Base-by-base conservation (phyloP, 2,888 invertebrate species). In the Spilosoma lubricipeda region DNA sequence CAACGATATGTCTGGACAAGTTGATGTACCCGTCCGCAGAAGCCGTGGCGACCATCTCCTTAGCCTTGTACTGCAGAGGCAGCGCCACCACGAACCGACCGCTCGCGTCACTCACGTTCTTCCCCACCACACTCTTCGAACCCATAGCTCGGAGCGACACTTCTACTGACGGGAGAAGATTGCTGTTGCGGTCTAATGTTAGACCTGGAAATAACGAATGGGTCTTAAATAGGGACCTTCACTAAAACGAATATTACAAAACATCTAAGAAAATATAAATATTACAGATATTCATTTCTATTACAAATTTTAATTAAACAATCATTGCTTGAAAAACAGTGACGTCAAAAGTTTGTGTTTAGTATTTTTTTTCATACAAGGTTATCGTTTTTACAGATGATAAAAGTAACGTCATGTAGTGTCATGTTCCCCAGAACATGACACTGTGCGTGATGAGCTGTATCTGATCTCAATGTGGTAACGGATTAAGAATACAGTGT, bases 21-120 rank as follows among this genome's bases (percentile, higher is more conserved):
- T 96, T 87, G 72, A 97, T 93, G 86, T 97, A 98, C 0, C 97
- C 97, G 7, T 95, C 90, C 1, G 96, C 96, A 2, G 93, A 91
- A 0, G 96, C 97, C 52, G 93, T 92, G 5, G 98, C 86, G 0
- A 96, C 94, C 33, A 96, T 88, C 72, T 95, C 94, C 69, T 93
- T 94, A n/a, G 93, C 94, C 80, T 88, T 90, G 78, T 89, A 91
- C 0, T 88, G 87, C 15, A 94, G 89, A 0, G 95, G 95, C 64
- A 97, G 84, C 1, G 93, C 84, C 52, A 96, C 83, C 3, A 93
- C 89, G 87, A 96, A 97, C 68, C 93, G 91, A 0, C 97, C 97
- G 65, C 85, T 88, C 0, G 79, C 82, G 82, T 96, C 95, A 59
- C 92, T 93, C 18, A 76, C 72, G 82, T 93, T 94, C 69, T 75